These are phyloP conservation scores for Sycobia sp. DNA, from an alignment of 1,140 invertebrate species.

Conservation along the genomic window DNA sequence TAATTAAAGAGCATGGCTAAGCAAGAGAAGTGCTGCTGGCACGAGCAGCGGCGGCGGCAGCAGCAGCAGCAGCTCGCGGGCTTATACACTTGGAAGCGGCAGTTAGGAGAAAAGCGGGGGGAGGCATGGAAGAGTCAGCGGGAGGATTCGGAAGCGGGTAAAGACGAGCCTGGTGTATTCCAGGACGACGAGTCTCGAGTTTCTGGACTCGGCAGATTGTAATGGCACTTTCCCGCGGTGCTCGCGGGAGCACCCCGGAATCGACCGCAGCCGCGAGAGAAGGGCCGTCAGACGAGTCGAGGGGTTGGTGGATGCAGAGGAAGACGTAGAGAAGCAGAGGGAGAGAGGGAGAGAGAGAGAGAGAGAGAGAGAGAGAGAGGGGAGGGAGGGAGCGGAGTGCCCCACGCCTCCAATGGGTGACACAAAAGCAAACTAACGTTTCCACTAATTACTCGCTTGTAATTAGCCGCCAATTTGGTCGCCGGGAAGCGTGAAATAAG, in stretches of 20 bases:
- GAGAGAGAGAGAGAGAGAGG: not conserved
- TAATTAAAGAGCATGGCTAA: constrained; percentile 44
- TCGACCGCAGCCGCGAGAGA: not conserved
- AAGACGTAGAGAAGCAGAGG: not conserved
- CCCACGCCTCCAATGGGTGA: constrained; percentile 31
- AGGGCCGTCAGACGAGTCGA: not conserved
- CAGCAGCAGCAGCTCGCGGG: not conserved
- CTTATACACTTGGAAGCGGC: constrained; percentile 17
- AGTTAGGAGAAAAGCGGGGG: not conserved
- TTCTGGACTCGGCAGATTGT: constrained; percentile 29
- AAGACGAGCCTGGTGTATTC: constrained; percentile 8
- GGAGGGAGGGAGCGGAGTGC: not conserved
- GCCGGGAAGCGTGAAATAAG: constrained; percentile 46
- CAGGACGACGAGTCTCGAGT: constrained; percentile 20
- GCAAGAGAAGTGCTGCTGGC: constrained; percentile 15
- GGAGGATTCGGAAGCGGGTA: not conserved
- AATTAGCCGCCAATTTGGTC: constrained; percentile 47
- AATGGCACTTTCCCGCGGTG: constrained; percentile 11
- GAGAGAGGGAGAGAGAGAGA: not conserved
- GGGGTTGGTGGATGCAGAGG: not conserved
- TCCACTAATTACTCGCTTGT: constrained; percentile 47
- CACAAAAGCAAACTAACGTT: constrained; percentile 47
- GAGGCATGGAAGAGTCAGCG: not conserved
- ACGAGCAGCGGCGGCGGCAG: not conserved
- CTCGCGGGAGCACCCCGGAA: constrained; percentile 6